Conservation (phyloP, 2,113 vertebrate species). For the Halcyon malimbica region DNA sequence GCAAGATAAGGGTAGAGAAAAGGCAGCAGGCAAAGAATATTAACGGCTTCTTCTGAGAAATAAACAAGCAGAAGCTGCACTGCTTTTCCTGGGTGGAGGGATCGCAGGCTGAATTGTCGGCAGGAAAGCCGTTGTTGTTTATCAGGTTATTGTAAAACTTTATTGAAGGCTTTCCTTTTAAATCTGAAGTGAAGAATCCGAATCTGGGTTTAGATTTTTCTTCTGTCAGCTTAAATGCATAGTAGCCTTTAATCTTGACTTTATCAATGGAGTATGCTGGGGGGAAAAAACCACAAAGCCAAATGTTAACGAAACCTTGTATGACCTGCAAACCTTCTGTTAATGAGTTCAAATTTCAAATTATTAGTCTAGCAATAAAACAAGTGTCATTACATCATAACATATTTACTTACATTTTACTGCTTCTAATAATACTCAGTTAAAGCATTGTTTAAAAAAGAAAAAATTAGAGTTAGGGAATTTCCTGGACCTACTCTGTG, state of each 20-base stretch:
- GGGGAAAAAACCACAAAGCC: not conserved
- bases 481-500: not conserved
- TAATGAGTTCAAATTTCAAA: not conserved
- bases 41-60: conserved; percentile 82
- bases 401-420: not conserved
- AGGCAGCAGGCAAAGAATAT: conserved; percentile 87
- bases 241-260: conserved; percentile 91
- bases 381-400: not conserved
- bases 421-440: not conserved
- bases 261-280: conserved; percentile 86
- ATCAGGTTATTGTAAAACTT: conserved; percentile 85
- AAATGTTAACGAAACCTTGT: not conserved
- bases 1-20: conserved; percentile 75
- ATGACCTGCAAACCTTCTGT: not conserved
- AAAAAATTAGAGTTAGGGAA: not conserved
- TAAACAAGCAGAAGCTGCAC: conserved; percentile 78
- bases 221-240: conserved; percentile 88
- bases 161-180: conserved; percentile 86
- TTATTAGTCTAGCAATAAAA: not conserved
- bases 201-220: conserved; percentile 82
- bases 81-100: not conserved
- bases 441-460: not conserved
- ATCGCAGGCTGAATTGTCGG: conserved; percentile 53
- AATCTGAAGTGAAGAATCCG: conserved; percentile 88
- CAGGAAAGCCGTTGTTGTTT: conserved; percentile 78